phyloP scores from a whole-genome alignment of 2,888 invertebrate species.

The Parochlus steinenii region DNA sequence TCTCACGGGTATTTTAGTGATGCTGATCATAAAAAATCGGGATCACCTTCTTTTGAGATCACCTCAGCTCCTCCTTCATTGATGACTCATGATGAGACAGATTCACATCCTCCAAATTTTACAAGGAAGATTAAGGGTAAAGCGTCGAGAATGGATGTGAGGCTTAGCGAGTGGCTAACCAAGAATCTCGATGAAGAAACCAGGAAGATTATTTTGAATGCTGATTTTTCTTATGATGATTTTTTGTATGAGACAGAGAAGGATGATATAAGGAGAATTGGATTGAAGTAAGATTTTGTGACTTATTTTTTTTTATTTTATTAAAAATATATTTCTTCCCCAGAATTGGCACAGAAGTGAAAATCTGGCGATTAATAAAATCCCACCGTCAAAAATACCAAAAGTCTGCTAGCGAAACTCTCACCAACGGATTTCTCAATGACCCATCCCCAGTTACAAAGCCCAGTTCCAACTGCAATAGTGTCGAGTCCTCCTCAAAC shows the following conservation, averaged over 20 bases:
- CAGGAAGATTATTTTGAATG: conserved; percentile 46
- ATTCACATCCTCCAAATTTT: conserved; percentile 16
- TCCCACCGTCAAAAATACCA: conserved; percentile 33
- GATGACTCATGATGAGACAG: conserved; percentile 7
- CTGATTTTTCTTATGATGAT: conserved; percentile 67
- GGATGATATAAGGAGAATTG: conserved; percentile 64
- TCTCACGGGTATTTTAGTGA: conserved; percentile 16
- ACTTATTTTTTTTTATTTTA: conserved; percentile 10
- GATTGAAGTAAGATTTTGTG: conserved; percentile 45
- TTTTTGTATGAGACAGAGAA: conserved; percentile 61
- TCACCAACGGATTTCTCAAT: too few species aligned
- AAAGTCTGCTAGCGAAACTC: too few species aligned
- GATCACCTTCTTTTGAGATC: conserved; percentile 9
- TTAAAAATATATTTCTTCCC: conserved; percentile 11
- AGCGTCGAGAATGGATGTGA: conserved; percentile 33
- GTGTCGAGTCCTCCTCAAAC: too few species aligned
- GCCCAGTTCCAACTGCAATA: too few species aligned
- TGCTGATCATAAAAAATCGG: conserved; percentile 3
- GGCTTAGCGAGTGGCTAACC: conserved; percentile 55
- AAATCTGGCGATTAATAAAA: conserved; percentile 68
- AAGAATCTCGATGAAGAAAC: conserved; percentile 48
- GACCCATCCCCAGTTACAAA: too few species aligned
- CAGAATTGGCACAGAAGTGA: conserved; percentile 69
- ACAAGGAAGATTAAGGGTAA: conserved; percentile 16
- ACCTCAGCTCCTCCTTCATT: conserved; percentile 8